These are phyloP conservation scores for Ellobium chinense DNA, from an alignment of 2,888 invertebrate genomes.

Conservation along the genomic window DNA sequence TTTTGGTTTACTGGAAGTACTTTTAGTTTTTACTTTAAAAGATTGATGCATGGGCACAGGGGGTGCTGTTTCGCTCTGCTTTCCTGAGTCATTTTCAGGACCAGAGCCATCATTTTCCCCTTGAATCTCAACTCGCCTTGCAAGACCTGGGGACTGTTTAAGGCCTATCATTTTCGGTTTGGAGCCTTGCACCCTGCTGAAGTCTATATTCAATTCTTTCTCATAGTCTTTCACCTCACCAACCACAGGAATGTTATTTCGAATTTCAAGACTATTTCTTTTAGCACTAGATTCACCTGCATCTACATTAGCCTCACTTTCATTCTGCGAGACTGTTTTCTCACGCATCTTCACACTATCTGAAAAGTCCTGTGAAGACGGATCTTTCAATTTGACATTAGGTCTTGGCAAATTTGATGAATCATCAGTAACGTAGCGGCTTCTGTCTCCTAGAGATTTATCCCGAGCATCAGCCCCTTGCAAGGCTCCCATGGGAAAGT, in stretches of 20 bases:
- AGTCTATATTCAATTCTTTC: slow-evolving; percentile 57
- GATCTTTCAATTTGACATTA: slow-evolving; percentile 38
- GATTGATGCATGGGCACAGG: not conserved
- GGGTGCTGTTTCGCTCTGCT: not conserved
- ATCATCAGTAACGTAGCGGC: slow-evolving; percentile 30
- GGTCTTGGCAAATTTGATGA: slow-evolving; percentile 29
- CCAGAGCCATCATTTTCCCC: slow-evolving; percentile 4
- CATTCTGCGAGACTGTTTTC: not conserved
- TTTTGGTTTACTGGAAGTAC: slow-evolving; percentile 17
- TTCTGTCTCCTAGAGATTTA: slow-evolving; percentile 11
- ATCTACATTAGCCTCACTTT: not conserved
- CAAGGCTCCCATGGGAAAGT: slow-evolving; percentile 47
- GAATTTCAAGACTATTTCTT: slow-evolving; percentile 75
- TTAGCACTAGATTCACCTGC: slow-evolving; percentile 39
- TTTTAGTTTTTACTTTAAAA: slow-evolving; percentile 14
- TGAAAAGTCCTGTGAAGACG: not conserved
- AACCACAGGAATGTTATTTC: slow-evolving; percentile 75
- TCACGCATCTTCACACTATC: slow-evolving; percentile 31
- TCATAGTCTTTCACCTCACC: slow-evolving; percentile 74
- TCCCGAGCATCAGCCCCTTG: slow-evolving; percentile 24
- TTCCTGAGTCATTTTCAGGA: not conserved
- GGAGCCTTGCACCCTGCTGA: slow-evolving; percentile 60
- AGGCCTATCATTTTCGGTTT: slow-evolving; percentile 69
- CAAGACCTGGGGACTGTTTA: slow-evolving; percentile 77
- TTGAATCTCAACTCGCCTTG: slow-evolving; percentile 63